A percentile compares a stretch with the other conserved stretches of the same genome.
These are phyloP conservation scores for Molanna angustata DNA, from an alignment of 2,888 invertebrate genomes.

Conservation along the genomic window DNA sequence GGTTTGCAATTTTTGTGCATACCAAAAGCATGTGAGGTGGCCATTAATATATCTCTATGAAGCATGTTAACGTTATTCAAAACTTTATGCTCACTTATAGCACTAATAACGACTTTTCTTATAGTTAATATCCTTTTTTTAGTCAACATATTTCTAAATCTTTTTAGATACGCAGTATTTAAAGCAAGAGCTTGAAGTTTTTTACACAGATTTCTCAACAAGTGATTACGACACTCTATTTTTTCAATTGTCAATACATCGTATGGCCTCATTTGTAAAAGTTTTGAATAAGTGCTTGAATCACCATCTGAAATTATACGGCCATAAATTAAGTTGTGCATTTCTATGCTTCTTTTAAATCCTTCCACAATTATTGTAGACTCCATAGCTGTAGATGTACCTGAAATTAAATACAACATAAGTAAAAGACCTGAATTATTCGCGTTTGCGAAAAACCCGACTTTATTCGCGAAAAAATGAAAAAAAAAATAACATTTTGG, in stretches of 20 bases:
- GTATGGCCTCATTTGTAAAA: slow-evolving; percentile 27
- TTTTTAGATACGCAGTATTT: neutral
- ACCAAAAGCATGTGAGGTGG: slow-evolving; percentile 1
- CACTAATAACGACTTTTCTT: neutral
- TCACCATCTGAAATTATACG: slow-evolving; percentile 25
- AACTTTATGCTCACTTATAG: neutral
- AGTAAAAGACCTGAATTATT: neutral
- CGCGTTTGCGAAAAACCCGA: neutral
- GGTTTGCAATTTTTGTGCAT: neutral
- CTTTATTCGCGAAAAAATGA: neutral
- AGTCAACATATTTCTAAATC: neutral
- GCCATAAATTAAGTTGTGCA: slow-evolving; percentile 30
- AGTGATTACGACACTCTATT: slow-evolving; percentile 34
- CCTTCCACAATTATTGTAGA: slow-evolving; percentile 27
- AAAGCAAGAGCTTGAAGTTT: slow-evolving; percentile 16
- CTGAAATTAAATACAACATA: too few relatives aligned
- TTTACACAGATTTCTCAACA: slow-evolving; percentile 29
- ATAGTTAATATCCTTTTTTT: neutral
- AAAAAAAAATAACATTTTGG: too few relatives aligned
- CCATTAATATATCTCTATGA: slow-evolving; percentile 1
- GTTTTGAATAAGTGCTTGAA: slow-evolving; percentile 27
- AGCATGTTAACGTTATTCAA: neutral
- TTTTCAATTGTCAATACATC: slow-evolving; percentile 27
- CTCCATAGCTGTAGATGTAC: slow-evolving; percentile 28
- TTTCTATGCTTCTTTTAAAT: slow-evolving; percentile 28